phyloP scores from a whole-genome alignment of 2,113 vertebrate species.

The Stegostoma tigrinum region DNA sequence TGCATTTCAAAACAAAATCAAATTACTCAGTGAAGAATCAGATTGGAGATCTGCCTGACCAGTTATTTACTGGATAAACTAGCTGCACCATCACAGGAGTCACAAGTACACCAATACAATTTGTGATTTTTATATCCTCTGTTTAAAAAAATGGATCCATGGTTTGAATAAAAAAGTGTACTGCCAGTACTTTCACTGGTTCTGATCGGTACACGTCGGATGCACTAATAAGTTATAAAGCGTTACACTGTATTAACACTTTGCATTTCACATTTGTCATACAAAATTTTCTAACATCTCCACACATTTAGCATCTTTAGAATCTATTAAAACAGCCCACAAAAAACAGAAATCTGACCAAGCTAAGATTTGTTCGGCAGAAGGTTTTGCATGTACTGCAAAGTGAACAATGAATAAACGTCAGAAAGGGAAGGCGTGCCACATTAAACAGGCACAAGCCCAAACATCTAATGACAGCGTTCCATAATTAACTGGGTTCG shows the following conservation, averaged over 20 bases:
- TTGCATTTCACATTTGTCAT: background rate
- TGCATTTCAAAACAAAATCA: background rate
- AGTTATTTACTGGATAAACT: background rate
- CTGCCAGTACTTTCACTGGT: background rate
- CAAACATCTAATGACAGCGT: background rate
- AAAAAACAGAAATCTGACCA: background rate
- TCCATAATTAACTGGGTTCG: background rate
- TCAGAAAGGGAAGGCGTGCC: background rate
- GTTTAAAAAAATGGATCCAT: background rate
- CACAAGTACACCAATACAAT: background rate
- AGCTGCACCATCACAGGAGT: background rate
- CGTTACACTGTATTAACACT: background rate
- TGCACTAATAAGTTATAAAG: background rate
- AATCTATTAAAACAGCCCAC: background rate
- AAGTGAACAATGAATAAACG: background rate
- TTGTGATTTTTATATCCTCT: background rate
- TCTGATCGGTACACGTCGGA: background rate
- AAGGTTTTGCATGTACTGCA: background rate
- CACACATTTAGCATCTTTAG: background rate
- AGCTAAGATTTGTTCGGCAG: background rate
- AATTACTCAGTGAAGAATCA: background rate
- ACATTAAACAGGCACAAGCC: background rate
- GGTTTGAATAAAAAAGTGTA: background rate
- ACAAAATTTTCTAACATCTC: background rate
- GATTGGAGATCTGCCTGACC: background rate